Percentiles rank a stretch among this genome's conserved stretches.
These are phyloP conservation scores for Ectropis grisescens DNA, from an alignment of 1,140 invertebrate species.

Conservation along the genomic window DNA sequence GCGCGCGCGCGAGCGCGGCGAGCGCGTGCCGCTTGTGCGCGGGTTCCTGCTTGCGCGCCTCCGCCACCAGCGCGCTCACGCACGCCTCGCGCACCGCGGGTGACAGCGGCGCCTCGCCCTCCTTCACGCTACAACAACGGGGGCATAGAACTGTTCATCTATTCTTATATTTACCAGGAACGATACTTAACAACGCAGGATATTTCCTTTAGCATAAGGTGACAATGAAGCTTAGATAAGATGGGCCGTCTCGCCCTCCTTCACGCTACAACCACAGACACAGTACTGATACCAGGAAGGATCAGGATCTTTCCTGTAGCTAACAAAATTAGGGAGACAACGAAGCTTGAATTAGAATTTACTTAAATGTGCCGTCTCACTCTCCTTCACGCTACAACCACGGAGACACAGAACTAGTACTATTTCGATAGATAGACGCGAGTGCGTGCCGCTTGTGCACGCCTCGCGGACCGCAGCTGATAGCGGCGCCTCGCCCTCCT, in stretches of 20 bases:
- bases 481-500: conserved; percentile 50
- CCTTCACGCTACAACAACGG: conserved; percentile 56
- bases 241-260: conserved; percentile 47
- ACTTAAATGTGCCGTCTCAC: conserved; percentile 38
- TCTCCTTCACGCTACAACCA: conserved; percentile 58
- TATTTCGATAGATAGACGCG: no score
- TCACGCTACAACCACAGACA: no score
- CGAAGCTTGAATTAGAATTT: no score
- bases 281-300: no score
- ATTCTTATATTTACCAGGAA: no score
- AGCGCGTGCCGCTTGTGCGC: conserved; percentile 83
- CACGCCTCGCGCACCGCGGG: conserved; percentile 61
- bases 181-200: no score
- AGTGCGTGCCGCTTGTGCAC: conserved; percentile 85
- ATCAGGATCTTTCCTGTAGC: no score
- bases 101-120: conserved; percentile 48
- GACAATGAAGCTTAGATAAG: no score
- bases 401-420: no score
- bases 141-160: no score
- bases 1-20: conserved; percentile 78
- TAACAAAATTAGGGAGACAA: no score
- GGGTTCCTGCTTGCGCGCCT: conserved; percentile 84
- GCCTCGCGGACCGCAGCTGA: conserved; percentile 43
- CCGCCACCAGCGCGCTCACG: conserved; percentile 79
- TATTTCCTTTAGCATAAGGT: no score